Evolutionary conservation across 2,888 invertebrate species (phyloP), one percentile per base, ranked within the genome.

Genomic region (Saturnia pavonia): DNA sequence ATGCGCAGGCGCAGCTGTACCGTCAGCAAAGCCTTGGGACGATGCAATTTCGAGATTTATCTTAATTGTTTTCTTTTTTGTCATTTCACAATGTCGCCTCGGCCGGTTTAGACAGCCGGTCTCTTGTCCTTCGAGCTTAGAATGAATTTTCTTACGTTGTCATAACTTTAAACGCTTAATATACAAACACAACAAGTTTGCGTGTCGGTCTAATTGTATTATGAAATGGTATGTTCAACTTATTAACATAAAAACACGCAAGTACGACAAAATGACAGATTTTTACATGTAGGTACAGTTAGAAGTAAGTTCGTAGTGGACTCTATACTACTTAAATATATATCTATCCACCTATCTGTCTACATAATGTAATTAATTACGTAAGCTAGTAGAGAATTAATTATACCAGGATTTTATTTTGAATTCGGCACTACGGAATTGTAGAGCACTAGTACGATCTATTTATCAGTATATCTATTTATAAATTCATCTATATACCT

Each of bases 21-120:
- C 74, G 80, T 76, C 79, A 79, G 78, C 85, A 81, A 67, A 76
- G 76, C 75, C 81, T 81, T 81, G 82, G 60, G 51, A 34, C 63
- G 63, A 82, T 88, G 88, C 89, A 88, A 85, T 88, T 87, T 86
- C 83, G 81, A 88, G 89, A 90, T 90, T 86, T 86, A 87, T 89
- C 87, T 88, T 80, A 84, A 74, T 77, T 77, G 75, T 78, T 80
- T 70, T 67, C 66, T 66, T 70, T 70, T 67, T 67, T 67, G 67
- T 54, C 67, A 67, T 70, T 70, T 70, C 70, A 67, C 70, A 70
- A 70, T 70, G 66, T 70, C 70, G 67, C 51, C 54, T 34, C 54
- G 27, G 66, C 70, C 66, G 51, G 66, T 66, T 70, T 65, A 65
- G 65, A 40, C n/a, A 40, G 65, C 43, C 66, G 43, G 57, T 60